Base-by-base conservation (phyloP, 2,113 vertebrate genomes). In the Halcyon senegalensis region DNA sequence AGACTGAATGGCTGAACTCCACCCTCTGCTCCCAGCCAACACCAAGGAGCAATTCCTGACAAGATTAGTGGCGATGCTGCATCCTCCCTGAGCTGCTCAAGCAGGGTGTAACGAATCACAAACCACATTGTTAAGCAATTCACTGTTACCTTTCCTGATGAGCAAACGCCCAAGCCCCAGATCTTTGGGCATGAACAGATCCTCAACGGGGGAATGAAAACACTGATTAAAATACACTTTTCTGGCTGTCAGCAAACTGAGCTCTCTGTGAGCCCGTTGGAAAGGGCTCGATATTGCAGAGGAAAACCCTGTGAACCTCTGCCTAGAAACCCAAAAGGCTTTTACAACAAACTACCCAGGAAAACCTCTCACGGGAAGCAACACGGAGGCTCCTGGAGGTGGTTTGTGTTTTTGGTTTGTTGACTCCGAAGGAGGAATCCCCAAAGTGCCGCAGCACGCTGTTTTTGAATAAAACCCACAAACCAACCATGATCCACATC, bases 1-100 rank as follows among this genome's bases (percentile, higher is more conserved):
- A 85, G 91, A 35, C 75, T 75, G 66, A 75, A 28, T 82, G 50
- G 89, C 87, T 95, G 25, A 84, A 96, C 98, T 94, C 97, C 96
- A 94, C 97, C 96, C 94, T 95, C 91, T 81, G 75, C 91, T 83
- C 73, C 90, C 87, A 58, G 86, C 50, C 62, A 67, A 80, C 50
- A 74, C 37, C 60, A 43, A 80, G 59, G 78, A 94, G 76, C 77
- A 94, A 53, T 56, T 96, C 60, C 79, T 68, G 91, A 83, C 60
- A 63, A 48, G 72, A 82, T 88, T 7, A 95, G 94, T 51, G 80
- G 18, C 6, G 46, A 37, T n/a, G 69, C 96, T 68, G 85, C 87
- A 90, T 96, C 89, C 51, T 95, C 79, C 76, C 73, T 35, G 67
- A 25, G 77, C 84, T 93, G 90, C 90, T 93, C 93, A 50, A 60